Percentiles rank a stretch among this genome's conserved stretches.
Conservation (phyloP, 2,113 vertebrate genomes). For the Gavialis gangeticus region DNA sequence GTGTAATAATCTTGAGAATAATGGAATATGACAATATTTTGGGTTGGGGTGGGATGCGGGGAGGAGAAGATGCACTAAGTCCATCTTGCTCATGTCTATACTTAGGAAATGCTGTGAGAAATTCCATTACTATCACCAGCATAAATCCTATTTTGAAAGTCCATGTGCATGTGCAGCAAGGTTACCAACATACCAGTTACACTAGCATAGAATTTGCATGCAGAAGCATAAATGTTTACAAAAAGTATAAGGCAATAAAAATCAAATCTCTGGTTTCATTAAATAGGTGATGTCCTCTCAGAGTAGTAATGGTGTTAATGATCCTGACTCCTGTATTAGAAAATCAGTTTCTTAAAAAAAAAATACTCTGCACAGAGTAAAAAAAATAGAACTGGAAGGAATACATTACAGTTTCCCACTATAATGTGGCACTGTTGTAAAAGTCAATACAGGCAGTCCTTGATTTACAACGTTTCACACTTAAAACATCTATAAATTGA, state of each 20-base stretch:
- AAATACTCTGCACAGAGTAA: neutral
- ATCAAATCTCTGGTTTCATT: neutral
- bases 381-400: neutral
- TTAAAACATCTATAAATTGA: too few species aligned
- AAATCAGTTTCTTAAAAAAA: neutral
- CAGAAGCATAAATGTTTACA: neutral
- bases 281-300: neutral
- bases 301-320: neutral
- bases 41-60: neutral
- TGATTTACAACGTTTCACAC: too few species aligned
- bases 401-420: too few species aligned
- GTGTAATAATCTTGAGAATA: neutral
- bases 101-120: neutral
- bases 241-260: neutral
- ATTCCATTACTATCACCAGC: neutral
- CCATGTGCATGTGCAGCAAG: neutral
- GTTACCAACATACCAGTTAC: neutral
- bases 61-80: neutral
- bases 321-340: neutral
- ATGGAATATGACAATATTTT: neutral
- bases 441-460: too few species aligned
- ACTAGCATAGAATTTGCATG: neutral
- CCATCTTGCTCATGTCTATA: neutral
- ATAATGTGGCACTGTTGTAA: too few species aligned
- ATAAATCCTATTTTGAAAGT: neutral